A percentile compares a stretch with the other conserved stretches of the same genome.
Evolutionary conservation across 2,888 invertebrate genomes (phyloP).

Genomic region (Mesochorus sp.): DNA sequence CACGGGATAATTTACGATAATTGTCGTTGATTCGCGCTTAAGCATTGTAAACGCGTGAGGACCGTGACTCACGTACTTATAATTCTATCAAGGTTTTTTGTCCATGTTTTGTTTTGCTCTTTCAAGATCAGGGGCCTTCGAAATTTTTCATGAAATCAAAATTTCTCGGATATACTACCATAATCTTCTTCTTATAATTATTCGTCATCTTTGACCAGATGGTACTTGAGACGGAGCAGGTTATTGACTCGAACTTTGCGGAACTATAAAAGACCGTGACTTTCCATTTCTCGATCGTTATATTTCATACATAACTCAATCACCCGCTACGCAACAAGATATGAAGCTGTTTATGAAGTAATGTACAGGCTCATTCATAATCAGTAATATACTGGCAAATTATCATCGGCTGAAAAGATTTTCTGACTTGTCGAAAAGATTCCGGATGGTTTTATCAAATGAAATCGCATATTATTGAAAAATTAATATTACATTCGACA

Average conservation of each 20-base stretch:
- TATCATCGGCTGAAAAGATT: no score
- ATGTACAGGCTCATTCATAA: no score
- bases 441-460: no score
- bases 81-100: conserved; percentile 25
- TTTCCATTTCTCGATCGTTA: conserved; percentile 47
- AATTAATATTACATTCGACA: no score
- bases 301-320: conserved; percentile 24
- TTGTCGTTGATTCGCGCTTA: conserved; percentile 4
- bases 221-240: conserved; percentile 12
- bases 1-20: conserved; percentile 32
- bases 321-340: conserved; percentile 13
- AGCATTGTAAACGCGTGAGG: background rate
- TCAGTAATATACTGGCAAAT: no score
- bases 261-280: conserved; percentile 31
- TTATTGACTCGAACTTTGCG: conserved; percentile 32
- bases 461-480: no score
- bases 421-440: no score
- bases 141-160: background rate
- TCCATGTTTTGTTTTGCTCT: background rate
- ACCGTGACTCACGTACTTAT: conserved; percentile 22
- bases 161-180: background rate
- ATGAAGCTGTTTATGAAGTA: no score
- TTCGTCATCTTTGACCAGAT: background rate
- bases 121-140: conserved; percentile 26
- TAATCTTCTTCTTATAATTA: background rate